These are phyloP conservation scores for Phodopus roborovskii DNA, from an alignment of 2,113 vertebrate genomes.

Conservation along the genomic window DNA sequence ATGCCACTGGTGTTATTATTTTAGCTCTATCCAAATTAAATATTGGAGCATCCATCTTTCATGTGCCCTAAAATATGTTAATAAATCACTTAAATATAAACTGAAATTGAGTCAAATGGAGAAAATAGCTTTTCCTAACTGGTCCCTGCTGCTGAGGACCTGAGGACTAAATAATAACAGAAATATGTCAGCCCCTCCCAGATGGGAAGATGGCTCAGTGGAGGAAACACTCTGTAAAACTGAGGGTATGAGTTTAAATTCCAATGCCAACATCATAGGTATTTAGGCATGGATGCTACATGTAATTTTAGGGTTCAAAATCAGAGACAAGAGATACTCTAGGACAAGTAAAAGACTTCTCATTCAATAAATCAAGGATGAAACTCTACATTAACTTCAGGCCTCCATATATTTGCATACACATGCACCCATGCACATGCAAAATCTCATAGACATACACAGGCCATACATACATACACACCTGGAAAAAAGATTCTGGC, in stretches of 20 bases:
- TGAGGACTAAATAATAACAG: neutral
- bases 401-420: too few relatives aligned
- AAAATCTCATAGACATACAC: too few relatives aligned
- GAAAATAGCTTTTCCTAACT: neutral
- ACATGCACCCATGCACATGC: too few relatives aligned
- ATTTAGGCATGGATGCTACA: rapidly evolving
- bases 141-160: neutral
- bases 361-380: neutral
- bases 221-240: neutral
- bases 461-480: too few relatives aligned
- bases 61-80: neutral
- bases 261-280: neutral
- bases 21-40: neutral
- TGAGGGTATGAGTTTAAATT: neutral
- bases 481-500: neutral
- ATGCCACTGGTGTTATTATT: too few relatives aligned
- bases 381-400: too few relatives aligned
- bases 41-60: neutral
- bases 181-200: neutral
- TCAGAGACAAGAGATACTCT: neutral
- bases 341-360: neutral
- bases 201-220: neutral
- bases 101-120: neutral
- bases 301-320: neutral
- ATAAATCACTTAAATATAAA: neutral